phyloP scores from a whole-genome alignment of 2,113 vertebrate species.

The Rhineura floridana region DNA sequence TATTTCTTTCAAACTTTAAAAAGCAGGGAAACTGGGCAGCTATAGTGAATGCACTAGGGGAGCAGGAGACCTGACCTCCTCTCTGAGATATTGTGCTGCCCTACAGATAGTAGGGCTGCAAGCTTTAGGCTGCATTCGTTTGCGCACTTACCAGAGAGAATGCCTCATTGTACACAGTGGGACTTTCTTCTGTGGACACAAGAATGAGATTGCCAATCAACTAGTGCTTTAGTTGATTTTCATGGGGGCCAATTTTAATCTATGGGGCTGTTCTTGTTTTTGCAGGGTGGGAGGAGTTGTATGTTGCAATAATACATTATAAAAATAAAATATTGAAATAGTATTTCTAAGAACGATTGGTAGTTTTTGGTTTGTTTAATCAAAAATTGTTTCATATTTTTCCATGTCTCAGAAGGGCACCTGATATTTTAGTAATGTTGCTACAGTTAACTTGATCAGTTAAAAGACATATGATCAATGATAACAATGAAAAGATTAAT shows the following conservation, averaged over 20 bases:
- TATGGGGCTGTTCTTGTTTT: background rate
- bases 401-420: background rate
- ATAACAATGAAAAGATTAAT: background rate
- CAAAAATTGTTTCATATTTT: background rate
- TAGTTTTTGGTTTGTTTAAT: background rate
- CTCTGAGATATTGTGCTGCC: no score
- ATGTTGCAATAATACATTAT: background rate
- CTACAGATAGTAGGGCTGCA: background rate
- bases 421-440: background rate
- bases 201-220: background rate
- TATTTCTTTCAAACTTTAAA: no score
- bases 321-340: background rate
- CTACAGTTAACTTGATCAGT: background rate
- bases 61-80: no score
- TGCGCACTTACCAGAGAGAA: background rate
- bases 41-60: no score
- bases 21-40: no score
- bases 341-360: background rate
- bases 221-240: background rate
- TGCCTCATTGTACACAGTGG: background rate
- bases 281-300: background rate
- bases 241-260: background rate
- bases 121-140: background rate
- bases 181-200: background rate
- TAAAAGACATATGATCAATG: background rate